These are phyloP conservation scores for Neomonachus schauinslandi DNA, from an alignment of 2,113 vertebrate genomes.

Conservation along the genomic window DNA sequence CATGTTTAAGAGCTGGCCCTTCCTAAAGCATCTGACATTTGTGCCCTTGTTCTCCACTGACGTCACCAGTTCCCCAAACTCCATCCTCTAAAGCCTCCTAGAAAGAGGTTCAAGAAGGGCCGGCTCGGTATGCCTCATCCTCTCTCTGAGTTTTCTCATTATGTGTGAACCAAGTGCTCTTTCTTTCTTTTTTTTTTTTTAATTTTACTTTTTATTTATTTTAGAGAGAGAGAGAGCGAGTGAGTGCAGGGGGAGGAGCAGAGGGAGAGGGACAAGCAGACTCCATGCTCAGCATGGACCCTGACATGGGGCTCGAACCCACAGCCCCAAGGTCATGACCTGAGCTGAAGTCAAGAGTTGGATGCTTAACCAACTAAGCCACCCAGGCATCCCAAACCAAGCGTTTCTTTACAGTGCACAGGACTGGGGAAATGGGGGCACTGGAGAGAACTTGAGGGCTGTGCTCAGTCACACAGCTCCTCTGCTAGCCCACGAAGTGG, in stretches of 20 bases:
- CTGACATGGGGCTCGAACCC: too few relatives aligned
- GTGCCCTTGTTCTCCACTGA: not conserved
- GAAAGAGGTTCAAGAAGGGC: not conserved
- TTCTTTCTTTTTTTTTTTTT: too few relatives aligned
- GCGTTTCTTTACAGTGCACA: not conserved
- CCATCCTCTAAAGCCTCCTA: not conserved
- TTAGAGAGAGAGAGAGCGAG: too few relatives aligned
- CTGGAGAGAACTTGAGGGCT: not conserved
- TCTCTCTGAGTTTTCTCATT: not conserved
- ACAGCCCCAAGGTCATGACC: too few relatives aligned
- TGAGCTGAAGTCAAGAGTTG: too few relatives aligned
- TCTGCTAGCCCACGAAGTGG: not conserved
- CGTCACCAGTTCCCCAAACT: not conserved
- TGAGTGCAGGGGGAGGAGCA: too few relatives aligned
- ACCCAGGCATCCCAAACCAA: not conserved
- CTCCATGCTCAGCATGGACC: too few relatives aligned
- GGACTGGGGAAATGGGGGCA: conserved; percentile 6
- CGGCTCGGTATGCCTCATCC: not conserved
- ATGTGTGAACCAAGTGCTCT: not conserved
- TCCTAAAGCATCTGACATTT: not conserved
- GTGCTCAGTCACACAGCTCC: not conserved
- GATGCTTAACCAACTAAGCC: too few relatives aligned
- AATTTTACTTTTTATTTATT: too few relatives aligned
- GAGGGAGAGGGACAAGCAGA: too few relatives aligned
- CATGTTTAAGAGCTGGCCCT: not conserved